phyloP scores from a whole-genome alignment of 1,140 invertebrate genomes.

The Drosophila bocqueti region DNA sequence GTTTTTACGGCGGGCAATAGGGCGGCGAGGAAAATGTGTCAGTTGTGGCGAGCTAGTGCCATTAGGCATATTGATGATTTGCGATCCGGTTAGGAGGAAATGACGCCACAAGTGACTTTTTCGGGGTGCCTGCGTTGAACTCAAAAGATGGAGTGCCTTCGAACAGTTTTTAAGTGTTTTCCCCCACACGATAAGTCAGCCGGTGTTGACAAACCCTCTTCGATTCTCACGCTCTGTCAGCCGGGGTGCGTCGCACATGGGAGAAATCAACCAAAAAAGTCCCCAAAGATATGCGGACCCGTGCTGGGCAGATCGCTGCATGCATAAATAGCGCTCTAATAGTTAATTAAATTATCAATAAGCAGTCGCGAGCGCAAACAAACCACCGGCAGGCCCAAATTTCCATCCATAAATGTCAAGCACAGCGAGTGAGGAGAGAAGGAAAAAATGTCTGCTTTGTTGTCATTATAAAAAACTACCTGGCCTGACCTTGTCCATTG shows the following conservation, averaged over 20 bases:
- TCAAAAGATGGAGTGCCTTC: conserved; percentile 2
- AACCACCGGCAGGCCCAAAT: conserved; percentile 49
- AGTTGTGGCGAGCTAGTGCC: conserved; percentile 17
- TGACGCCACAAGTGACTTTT: conserved; percentile 26
- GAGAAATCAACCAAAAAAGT: conserved; percentile 20
- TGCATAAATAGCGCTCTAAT: conserved; percentile 67
- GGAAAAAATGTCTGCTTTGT: conserved; percentile 60
- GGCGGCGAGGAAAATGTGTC: conserved; percentile 45
- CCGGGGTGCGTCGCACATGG: conserved; percentile 11
- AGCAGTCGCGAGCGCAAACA: conserved; percentile 37
- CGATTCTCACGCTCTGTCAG: conserved; percentile 33
- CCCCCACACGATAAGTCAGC: conserved; percentile 8
- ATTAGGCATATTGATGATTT: conserved; percentile 16
- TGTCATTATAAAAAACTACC: conserved; percentile 81
- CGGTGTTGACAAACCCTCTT: conserved; percentile 14
- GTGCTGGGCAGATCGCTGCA: conserved; percentile 32
- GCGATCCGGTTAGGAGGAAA: conserved; percentile 19
- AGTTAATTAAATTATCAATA: conserved; percentile 80
- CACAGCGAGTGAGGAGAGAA: conserved; percentile 43
- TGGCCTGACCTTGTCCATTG: conserved; percentile 81
- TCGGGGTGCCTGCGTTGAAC: background rate
- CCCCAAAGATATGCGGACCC: conserved; percentile 9
- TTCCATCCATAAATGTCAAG: conserved; percentile 73
- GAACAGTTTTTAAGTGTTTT: conserved; percentile 13
- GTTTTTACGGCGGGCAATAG: conserved; percentile 32